Base-by-base conservation (phyloP, 2,113 vertebrate genomes). In the Ascaphus truei region DNA sequence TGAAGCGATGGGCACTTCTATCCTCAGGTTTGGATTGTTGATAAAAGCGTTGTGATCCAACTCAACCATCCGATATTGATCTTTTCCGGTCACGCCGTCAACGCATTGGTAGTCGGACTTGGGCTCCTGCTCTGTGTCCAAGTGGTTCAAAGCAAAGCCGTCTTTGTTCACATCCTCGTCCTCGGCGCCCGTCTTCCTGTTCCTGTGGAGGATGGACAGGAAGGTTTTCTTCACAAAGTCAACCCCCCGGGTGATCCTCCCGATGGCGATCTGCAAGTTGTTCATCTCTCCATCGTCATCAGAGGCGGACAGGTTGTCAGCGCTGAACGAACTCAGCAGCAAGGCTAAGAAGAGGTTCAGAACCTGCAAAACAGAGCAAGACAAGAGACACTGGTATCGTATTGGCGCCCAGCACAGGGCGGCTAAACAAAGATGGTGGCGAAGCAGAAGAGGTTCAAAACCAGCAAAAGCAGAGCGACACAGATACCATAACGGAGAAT, bases 261-360 rank as follows among this genome's bases (percentile, higher is more conserved):
- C 87, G 0, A 98, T 89, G 36, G 97, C 95, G 0, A 99, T 95
- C 85, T 98, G 95, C 67, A 99, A 85, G 73, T 99, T 99, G 88
- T 98, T 98, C 93, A 97, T 88, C 82, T 99, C 97, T 0, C 93
- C 91, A 0, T 99, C 97, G 0, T 99, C 97, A 0, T 98, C 96
- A 0, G 90, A 87, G 0, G 83, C 84, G 0, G 95, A 85, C 34
- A 99, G 89, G 80, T 93, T 98, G 71, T 99, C 96, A 0, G 96
- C 96, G 0, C 97, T 99, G 85, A 99, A 99, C 6, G 97, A 99
- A 82, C 93, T 99, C 79, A 99, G 90, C 80, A 99, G 86, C 88
- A 99, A 80, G 39, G 97, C 97, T 77, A 99, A 81, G 85, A 99
- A 99, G 51, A 99, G 91, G 64, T 99, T 99, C 77, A 99, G 80